Conservation (phyloP, 1,140 invertebrate species). For the Hestina assimilis region DNA sequence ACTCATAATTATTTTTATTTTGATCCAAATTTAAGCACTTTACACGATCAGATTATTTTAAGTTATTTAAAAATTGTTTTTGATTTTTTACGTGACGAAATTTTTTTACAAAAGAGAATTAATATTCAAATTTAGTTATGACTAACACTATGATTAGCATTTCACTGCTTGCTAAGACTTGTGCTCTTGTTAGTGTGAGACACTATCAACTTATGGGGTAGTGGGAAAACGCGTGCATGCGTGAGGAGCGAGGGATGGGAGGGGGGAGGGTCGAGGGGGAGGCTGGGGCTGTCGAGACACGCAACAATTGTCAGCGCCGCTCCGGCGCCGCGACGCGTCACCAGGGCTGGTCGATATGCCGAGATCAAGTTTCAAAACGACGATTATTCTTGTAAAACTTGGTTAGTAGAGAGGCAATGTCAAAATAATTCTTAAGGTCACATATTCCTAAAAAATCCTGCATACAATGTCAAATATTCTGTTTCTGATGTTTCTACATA, state of each 20-base stretch:
- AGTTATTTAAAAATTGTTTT: too few relatives aligned
- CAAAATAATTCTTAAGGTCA: too few relatives aligned
- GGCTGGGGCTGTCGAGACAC: neutral
- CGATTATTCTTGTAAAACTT: neutral
- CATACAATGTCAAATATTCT: too few relatives aligned
- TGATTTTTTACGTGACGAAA: too few relatives aligned
- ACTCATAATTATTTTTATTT: too few relatives aligned
- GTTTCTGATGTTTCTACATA: too few relatives aligned
- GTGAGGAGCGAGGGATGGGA: slow-evolving; percentile 3
- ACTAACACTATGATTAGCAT: neutral
- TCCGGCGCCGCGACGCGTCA: slow-evolving; percentile 35
- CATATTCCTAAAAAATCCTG: too few relatives aligned
- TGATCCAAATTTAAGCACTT: too few relatives aligned
- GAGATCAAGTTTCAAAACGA: neutral
- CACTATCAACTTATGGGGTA: neutral
- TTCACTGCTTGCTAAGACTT: neutral
- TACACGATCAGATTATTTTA: too few relatives aligned
- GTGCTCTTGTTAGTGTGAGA: neutral
- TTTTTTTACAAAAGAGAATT: too few relatives aligned
- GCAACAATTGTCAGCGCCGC: slow-evolving; percentile 53
- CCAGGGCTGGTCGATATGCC: slow-evolving; percentile 19
- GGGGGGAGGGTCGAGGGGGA: slow-evolving; percentile 2
- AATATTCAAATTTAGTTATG: too few relatives aligned
- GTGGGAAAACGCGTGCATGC: slow-evolving; percentile 2
- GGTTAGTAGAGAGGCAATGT: too few relatives aligned